phyloP scores from a whole-genome alignment of 2,888 invertebrate genomes.

The Temnothorax rugatulus region DNA sequence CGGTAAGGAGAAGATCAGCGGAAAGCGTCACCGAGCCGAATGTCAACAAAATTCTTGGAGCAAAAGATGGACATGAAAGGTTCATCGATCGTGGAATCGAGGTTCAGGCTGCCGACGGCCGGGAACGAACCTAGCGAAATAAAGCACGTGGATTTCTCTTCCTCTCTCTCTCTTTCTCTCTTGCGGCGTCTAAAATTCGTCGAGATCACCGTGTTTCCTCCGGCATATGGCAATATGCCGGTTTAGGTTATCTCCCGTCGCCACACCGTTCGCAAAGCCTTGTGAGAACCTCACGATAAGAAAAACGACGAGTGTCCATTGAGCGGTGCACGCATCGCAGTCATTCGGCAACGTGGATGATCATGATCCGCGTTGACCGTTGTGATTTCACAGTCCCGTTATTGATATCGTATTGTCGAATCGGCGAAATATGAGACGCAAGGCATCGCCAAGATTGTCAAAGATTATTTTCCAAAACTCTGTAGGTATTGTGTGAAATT shows the following conservation, averaged over 20 bases:
- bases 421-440: too few species aligned
- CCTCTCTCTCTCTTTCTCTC: too few species aligned
- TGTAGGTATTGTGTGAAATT: neutral
- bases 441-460: too few species aligned
- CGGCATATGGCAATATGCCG: slow-evolving; percentile 1
- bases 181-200: neutral
- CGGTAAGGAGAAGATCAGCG: neutral
- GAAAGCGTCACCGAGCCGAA: neutral
- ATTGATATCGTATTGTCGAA: too few species aligned
- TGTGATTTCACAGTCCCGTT: too few species aligned
- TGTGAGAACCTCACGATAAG: neutral
- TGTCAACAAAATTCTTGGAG: neutral
- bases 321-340: neutral
- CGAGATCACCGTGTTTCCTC: neutral
- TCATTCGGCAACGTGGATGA: neutral
- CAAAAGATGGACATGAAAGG: neutral
- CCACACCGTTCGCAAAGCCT: neutral
- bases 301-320: neutral
- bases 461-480: neutral
- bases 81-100: neutral
- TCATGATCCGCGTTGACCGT: too few species aligned
- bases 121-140: neutral
- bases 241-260: slow-evolving; percentile 4
- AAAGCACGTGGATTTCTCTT: neutral
- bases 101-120: neutral